Evolutionary conservation across 2,797 vertebrate species (phyloP), one percentile per base, ranked within the genome.

Genomic region (Pteronotus mesoamericanus): DNA sequence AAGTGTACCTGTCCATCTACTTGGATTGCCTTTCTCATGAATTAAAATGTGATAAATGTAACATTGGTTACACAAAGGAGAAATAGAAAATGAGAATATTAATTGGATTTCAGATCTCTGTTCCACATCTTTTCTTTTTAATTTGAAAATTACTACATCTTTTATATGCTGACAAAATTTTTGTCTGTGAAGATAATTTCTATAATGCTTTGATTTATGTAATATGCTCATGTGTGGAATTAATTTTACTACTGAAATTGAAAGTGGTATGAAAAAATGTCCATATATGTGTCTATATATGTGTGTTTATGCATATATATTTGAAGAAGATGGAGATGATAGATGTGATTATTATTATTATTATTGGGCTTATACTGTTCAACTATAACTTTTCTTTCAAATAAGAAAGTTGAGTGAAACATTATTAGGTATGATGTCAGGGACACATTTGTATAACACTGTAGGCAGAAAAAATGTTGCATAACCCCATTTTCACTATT

Each of bases 71-170:
- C 44, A 91, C 46, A 94, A 93, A 94, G 74, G 32, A 94, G 68
- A 91, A 69, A 59, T 61, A 61, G 46, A 94, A 96, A 97, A 95
- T 96, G 94, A 96, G 77, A 97, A 82, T 95, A 91, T 96, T 96
- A 95, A 96, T 96, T 97, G 66, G 75, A 97, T 96, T 96, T 97
- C 72, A 95, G 84, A 96, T 96, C 86, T 96, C 72, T 91, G 53
- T 86, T 97, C 86, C 69, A 86, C 32, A 94, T 96, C 91, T 97
- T 94, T 94, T 91, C 69, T 83, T 97, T 93, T 95, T 93, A 92
- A 97, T 97, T 93, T 95, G 72, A 92, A 37, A 97, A 84, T 61
- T 85, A 82, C 18, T 91, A 15, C 21, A 91, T 74, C 16, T 93
- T 89, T 89, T 21, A 79, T 90, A 72, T 69, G 14, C 42, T 75